A percentile compares a stretch with the other conserved stretches of the same genome.
These are phyloP conservation scores for Geodia barretti DNA, from an alignment of 37 sponge, comb jelly and placozoan genomes.

Conservation along the genomic window DNA sequence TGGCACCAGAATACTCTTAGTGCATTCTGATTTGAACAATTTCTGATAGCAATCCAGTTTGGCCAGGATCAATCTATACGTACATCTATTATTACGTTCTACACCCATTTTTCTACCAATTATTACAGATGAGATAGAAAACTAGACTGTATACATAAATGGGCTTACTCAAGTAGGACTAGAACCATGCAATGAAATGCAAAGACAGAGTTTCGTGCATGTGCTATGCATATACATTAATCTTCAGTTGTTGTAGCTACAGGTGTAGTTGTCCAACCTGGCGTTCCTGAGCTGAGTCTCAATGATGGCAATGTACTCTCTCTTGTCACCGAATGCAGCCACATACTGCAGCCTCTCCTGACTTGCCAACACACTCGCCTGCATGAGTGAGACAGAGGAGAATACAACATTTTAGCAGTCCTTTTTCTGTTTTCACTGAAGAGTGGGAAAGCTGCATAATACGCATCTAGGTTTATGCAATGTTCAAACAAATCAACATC, in stretches of 20 bases:
- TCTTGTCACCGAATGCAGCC: slow-evolving; percentile 59
- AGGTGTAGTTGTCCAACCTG: slow-evolving; percentile 1
- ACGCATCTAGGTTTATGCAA: no score
- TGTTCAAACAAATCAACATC: no score
- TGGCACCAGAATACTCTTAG: background rate
- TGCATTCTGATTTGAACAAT: no score
- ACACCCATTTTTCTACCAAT: no score
- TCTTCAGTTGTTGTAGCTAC: background rate
- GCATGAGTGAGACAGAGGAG: background rate
- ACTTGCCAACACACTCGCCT: background rate
- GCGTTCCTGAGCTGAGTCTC: slow-evolving; percentile 40
- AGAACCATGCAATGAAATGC: no score
- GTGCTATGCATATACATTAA: background rate
- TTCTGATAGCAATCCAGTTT: no score
- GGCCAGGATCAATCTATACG: no score
- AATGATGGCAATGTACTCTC: slow-evolving; percentile 51
- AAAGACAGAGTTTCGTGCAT: background rate
- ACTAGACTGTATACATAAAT: no score
- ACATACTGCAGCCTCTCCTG: slow-evolving; percentile 18
- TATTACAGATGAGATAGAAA: no score
- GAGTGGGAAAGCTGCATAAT: background rate
- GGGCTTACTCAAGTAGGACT: no score
- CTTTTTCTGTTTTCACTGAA: background rate
- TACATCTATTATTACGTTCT: no score
- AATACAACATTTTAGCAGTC: background rate